A percentile compares a stretch with the other conserved stretches of the same genome.
Conservation (phyloP, 2,797 vertebrate genomes). For the Myotis planiceps region DNA sequence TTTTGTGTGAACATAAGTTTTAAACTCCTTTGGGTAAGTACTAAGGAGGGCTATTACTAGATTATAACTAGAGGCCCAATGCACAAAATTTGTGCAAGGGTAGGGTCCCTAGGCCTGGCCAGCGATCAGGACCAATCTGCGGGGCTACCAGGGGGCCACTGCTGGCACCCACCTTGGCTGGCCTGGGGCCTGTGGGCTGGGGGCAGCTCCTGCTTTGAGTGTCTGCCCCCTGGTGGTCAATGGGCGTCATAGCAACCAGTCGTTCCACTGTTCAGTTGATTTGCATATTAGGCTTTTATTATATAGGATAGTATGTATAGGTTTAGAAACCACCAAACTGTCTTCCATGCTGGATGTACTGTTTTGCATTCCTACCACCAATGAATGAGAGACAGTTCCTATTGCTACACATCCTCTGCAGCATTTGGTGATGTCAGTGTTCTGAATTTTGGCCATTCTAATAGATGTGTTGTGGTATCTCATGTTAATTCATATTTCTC, state of each 20-base stretch:
- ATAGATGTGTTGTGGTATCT: neutral
- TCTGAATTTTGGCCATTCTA: neutral
- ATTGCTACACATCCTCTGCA: neutral
- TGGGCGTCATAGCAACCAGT: no score
- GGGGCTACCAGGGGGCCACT: no score
- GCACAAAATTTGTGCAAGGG: no score
- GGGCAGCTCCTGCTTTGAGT: no score
- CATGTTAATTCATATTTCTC: neutral
- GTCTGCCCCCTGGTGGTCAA: no score
- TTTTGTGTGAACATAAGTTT: neutral
- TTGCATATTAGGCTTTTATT: no score
- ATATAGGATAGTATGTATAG: neutral
- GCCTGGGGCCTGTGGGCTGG: no score
- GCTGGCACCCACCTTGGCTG: no score
- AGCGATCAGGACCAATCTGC: no score
- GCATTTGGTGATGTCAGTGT: neutral
- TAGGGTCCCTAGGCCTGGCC: no score
- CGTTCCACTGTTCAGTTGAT: no score
- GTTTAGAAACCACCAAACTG: neutral
- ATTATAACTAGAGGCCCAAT: neutral
- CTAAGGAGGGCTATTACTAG: neutral
- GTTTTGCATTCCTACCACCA: neutral
- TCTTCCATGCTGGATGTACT: neutral
- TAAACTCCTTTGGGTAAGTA: neutral
- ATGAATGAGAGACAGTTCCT: neutral